These are phyloP conservation scores for Myotis daubentonii DNA, from an alignment of 2,797 vertebrate genomes.

Conservation along the genomic window DNA sequence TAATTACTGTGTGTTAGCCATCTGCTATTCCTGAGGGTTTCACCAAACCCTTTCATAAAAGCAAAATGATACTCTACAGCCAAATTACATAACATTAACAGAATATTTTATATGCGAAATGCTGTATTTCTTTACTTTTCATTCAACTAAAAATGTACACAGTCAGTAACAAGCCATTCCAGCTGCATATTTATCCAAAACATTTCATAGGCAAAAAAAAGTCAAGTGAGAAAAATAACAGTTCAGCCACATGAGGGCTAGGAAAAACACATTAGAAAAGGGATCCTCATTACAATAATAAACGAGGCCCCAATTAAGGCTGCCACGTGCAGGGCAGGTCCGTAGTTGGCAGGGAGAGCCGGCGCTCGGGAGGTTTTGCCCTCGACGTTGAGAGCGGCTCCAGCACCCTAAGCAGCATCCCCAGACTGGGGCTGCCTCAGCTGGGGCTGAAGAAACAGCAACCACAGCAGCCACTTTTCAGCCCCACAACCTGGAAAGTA, in stretches of 20 bases:
- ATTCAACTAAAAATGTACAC: slow-evolving; percentile 81
- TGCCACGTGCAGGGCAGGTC: slow-evolving; percentile 56
- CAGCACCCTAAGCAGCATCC: background rate
- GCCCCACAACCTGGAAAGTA: background rate
- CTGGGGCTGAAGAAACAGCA: background rate
- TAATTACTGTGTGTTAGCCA: slow-evolving; percentile 80
- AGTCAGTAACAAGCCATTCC: slow-evolving; percentile 80
- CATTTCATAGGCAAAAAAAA: slow-evolving; percentile 79
- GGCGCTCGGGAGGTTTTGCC: background rate
- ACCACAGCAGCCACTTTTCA: background rate
- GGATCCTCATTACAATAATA: slow-evolving; percentile 81
- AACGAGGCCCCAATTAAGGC: slow-evolving; percentile 74
- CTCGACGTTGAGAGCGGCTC: slow-evolving; percentile 20
- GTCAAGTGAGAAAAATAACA: slow-evolving; percentile 81
- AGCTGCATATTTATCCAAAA: slow-evolving; percentile 82
- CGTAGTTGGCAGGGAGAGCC: slow-evolving; percentile 34
- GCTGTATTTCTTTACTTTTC: slow-evolving; percentile 80
- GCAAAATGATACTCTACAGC: slow-evolving; percentile 80
- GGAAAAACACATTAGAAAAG: slow-evolving; percentile 78
- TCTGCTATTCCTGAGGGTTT: slow-evolving; percentile 79
- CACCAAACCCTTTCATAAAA: slow-evolving; percentile 81
- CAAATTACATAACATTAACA: slow-evolving; percentile 83
- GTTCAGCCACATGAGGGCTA: slow-evolving; percentile 76
- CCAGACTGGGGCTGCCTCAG: background rate
- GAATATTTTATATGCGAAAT: slow-evolving; percentile 81